Evolutionary conservation across 2,888 invertebrate genomes (phyloP).

Genomic region (Caenorhabditis japonica): DNA sequence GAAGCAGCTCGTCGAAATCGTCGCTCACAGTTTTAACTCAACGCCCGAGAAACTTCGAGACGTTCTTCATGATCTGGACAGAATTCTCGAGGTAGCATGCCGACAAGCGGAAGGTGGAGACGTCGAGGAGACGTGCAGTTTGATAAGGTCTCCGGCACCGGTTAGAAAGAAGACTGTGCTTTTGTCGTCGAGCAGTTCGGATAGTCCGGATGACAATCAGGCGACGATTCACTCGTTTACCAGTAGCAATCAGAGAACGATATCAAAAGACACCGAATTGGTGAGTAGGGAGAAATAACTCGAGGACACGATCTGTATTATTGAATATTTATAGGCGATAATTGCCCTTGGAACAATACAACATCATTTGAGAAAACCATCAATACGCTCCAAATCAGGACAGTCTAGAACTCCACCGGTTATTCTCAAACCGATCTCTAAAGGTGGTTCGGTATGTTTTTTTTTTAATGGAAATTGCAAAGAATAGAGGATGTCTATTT

Average conservation of each 20-base stretch:
- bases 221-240: slow-evolving; percentile 47
- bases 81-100: slow-evolving; percentile 61
- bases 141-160: not conserved
- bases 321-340: slow-evolving; percentile 44
- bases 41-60: slow-evolving; percentile 58
- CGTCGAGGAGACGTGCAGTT: slow-evolving; percentile 10
- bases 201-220: slow-evolving; percentile 34
- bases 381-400: slow-evolving; percentile 17
- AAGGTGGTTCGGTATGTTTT: too few relatives aligned
- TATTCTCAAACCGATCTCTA: not conserved
- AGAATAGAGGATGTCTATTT: too few relatives aligned
- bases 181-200: slow-evolving; percentile 12
- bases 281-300: slow-evolving; percentile 10
- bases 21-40: slow-evolving; percentile 63
- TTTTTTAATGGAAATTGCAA: too few relatives aligned
- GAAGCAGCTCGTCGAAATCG: slow-evolving; percentile 62
- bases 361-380: slow-evolving; percentile 54
- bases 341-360: slow-evolving; percentile 55
- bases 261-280: slow-evolving; percentile 45
- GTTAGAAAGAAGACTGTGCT: slow-evolving; percentile 25
- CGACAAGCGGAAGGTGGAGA: slow-evolving; percentile 34
- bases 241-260: slow-evolving; percentile 33
- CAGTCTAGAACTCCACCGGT: slow-evolving; percentile 13
- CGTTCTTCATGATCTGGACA: slow-evolving; percentile 63
- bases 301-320: not conserved